Conservation (phyloP, 2,797 vertebrate species). For the Phaenicophaeus curvirostris region DNA sequence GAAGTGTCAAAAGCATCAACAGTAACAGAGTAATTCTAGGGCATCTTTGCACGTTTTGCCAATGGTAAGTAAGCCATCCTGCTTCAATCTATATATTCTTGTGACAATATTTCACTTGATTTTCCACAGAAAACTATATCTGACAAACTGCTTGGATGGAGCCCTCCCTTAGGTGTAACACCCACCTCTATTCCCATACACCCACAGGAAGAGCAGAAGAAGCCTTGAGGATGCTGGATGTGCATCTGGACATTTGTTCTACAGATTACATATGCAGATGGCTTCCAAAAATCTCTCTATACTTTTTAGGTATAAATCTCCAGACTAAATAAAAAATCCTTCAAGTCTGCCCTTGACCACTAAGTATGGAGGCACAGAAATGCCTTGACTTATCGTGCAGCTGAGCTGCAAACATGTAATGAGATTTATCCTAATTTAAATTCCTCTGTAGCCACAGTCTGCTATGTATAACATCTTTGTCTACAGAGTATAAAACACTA, state of each 20-base stretch:
- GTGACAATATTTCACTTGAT: background rate
- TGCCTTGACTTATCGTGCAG: background rate
- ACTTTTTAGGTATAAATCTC: background rate
- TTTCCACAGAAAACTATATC: background rate
- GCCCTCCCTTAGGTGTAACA: background rate
- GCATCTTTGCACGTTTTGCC: background rate
- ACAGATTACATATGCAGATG: background rate
- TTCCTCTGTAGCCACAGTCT: background rate
- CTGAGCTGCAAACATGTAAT: background rate
- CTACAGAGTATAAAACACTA: background rate
- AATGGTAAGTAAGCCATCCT: background rate
- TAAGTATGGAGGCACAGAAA: background rate
- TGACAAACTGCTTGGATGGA: background rate
- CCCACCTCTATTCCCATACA: background rate
- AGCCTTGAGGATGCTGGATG: background rate
- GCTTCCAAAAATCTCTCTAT: accelerated
- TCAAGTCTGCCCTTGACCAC: background rate
- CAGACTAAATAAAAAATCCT: background rate
- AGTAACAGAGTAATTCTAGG: background rate
- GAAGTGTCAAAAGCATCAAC: background rate
- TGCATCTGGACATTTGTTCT: background rate
- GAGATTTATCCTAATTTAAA: background rate
- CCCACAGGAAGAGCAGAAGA: background rate
- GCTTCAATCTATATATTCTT: background rate
- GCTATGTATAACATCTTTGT: background rate